Evolutionary conservation across 2,888 invertebrate species (phyloP).

Genomic region (Stenodera caucasica): DNA sequence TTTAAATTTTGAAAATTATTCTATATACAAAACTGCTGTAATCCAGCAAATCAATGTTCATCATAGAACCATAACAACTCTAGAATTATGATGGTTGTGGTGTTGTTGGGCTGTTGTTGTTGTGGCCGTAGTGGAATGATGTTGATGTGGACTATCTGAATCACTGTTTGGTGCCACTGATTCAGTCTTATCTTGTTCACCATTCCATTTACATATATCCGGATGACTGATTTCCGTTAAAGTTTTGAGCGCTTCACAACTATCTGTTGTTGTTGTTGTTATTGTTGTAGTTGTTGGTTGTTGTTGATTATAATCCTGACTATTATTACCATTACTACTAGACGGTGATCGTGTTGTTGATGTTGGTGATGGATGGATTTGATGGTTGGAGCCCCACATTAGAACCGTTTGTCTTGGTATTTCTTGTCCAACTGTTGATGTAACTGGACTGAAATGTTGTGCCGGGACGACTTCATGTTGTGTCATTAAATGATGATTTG

Average conservation of each 20-base stretch:
- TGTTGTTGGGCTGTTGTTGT: constrained; percentile 29
- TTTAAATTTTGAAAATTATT: constrained; percentile 43
- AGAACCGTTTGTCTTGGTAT: constrained; percentile 86
- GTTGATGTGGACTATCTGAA: constrained; percentile 53
- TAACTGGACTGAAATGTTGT: constrained; percentile 53
- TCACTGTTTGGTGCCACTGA: constrained; percentile 43
- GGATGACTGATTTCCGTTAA: constrained; percentile 50
- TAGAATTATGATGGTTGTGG: constrained; percentile 53
- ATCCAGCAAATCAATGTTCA: constrained; percentile 43
- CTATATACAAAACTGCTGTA: constrained; percentile 41
- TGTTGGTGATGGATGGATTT: constrained; percentile 40
- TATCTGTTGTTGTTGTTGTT: constrained; percentile 35
- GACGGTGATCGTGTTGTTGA: constrained; percentile 46
- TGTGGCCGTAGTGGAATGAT: constrained; percentile 40
- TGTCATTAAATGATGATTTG: constrained; percentile 38
- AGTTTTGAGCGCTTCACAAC: constrained; percentile 48
- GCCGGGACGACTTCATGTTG: constrained; percentile 43
- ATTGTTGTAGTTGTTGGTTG: constrained; percentile 12
- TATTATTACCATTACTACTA: constrained; percentile 14
- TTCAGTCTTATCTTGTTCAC: constrained; percentile 45
- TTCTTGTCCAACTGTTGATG: constrained; percentile 48
- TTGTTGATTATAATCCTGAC: constrained; percentile 33
- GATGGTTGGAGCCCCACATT: constrained; percentile 77
- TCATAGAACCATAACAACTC: constrained; percentile 58
- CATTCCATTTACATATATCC: constrained; percentile 53